phyloP scores from a whole-genome alignment of 2,113 vertebrate species.

The Chelonoidis abingdonii region DNA sequence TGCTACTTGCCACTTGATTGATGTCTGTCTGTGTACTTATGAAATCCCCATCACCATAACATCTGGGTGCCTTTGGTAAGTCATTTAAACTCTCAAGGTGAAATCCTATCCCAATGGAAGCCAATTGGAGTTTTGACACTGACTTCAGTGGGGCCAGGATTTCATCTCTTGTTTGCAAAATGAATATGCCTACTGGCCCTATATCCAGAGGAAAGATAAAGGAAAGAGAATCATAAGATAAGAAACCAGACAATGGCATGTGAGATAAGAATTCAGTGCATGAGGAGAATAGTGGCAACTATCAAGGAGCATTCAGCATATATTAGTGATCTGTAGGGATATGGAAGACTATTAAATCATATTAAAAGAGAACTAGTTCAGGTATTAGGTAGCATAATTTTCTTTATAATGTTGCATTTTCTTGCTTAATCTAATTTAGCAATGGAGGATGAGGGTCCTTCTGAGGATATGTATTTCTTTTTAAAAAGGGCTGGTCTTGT shows the following conservation, averaged over 20 bases:
- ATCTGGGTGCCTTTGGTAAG: neutral
- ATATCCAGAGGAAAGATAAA: conserved; percentile 52
- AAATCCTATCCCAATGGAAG: neutral
- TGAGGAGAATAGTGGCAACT: conserved; percentile 32
- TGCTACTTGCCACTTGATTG: neutral
- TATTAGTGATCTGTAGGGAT: conserved; percentile 35
- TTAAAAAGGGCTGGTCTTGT: neutral
- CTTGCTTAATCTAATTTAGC: conserved; percentile 15
- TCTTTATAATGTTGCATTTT: neutral
- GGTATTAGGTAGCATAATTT: neutral
- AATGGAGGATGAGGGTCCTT: neutral
- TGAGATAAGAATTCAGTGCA: conserved; percentile 59
- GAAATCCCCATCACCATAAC: neutral
- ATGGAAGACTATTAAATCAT: neutral
- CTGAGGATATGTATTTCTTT: conserved; percentile 13
- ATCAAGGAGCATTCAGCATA: neutral
- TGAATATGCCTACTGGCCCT: neutral
- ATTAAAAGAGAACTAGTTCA: neutral
- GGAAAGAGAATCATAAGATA: conserved; percentile 35
- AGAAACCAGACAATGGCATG: conserved; percentile 48
- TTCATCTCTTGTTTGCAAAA: conserved; percentile 37
- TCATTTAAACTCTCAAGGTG: neutral
- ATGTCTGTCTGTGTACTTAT: neutral
- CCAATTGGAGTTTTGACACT: neutral
- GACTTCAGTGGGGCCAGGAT: neutral